Conservation (phyloP, 2,888 invertebrate genomes). For the Colletes collaris region DNA sequence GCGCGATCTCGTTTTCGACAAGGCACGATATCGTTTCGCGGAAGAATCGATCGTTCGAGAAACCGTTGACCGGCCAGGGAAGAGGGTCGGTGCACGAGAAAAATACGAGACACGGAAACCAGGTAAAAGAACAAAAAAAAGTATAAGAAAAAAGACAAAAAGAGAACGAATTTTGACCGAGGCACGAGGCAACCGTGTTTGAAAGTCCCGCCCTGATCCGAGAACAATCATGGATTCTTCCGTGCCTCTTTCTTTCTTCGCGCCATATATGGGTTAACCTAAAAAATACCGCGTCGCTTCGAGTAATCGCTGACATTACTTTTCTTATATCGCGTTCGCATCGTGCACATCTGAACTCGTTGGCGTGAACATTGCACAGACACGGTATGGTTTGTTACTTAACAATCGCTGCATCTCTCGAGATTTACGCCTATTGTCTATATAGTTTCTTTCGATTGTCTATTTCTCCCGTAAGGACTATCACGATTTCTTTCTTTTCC, state of each 20-base stretch:
- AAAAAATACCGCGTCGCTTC: not conserved
- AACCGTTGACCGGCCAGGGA: not conserved
- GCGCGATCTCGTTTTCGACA: not conserved
- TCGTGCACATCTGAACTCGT: slow-evolving; percentile 75
- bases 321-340: slow-evolving; percentile 56
- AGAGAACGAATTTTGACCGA: too few species aligned
- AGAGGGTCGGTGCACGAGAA: not conserved
- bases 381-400: slow-evolving; percentile 72
- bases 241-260: not conserved
- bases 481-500: not conserved
- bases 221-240: too few species aligned
- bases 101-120: not conserved
- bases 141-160: too few species aligned
- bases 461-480: not conserved
- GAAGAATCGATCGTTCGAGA: not conserved
- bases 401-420: slow-evolving; percentile 62
- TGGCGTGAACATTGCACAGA: slow-evolving; percentile 76
- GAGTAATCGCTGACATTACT: slow-evolving; percentile 35
- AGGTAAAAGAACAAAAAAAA: not conserved
- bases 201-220: too few species aligned
- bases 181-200: too few species aligned
- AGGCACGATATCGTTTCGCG: slow-evolving; percentile 1
- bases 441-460: slow-evolving; percentile 21
- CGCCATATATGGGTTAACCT: not conserved
- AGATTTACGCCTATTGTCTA: slow-evolving; percentile 41